Base-by-base conservation (phyloP, 2,888 invertebrate species). In the Liodrosophila aerea region DNA sequence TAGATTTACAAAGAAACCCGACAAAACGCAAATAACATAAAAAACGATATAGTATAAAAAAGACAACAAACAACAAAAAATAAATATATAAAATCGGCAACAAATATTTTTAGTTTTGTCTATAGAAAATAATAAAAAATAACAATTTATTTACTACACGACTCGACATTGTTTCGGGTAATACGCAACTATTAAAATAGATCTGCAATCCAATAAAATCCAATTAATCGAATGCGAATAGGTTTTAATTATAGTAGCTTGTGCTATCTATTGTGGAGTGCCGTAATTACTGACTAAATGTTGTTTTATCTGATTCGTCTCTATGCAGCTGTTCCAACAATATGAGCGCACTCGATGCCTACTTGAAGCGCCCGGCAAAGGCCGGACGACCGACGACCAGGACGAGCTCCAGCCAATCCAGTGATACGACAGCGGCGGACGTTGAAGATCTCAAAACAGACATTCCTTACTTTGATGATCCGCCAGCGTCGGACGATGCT, bases 401-500 rank as follows among this genome's bases (percentile, higher is more conserved):
- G 27, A 44, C 56, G 3, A 49, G 56, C 30, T 37, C 46, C 22
- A 34, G 37, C 8, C 61, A 44, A 5, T 31, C 51, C 37, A 27
- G 37, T 39, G 45, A 47, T 33, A 36, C 62, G 51, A 54, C 63
- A 34, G 47, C 64, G 16, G 41, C 68, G 47, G 78, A 78, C 44
- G 56, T 56, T 60, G 74, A 86, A 56, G 82, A 84, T 66, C 72
- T 75, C 65, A 85, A 86, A 73, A 66, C 67, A 72, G 72, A 77
- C 85, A 86, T 87, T 86, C 86, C 86, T 50, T 85, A 65, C 62
- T 81, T 76, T 51, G 76, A 81, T 45, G 74, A 74, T 37, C 61
- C 63, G 18, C 72, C 39, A 43, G 44, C 33, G 30, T n/a, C 56
- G 11, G 52, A 64, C 9, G 18, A 16, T 9, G 30, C 39, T 7